Evolutionary conservation across 2,888 invertebrate genomes (phyloP), one percentile per base, ranked within the genome.

Genomic region (Caradrina kadenii): DNA sequence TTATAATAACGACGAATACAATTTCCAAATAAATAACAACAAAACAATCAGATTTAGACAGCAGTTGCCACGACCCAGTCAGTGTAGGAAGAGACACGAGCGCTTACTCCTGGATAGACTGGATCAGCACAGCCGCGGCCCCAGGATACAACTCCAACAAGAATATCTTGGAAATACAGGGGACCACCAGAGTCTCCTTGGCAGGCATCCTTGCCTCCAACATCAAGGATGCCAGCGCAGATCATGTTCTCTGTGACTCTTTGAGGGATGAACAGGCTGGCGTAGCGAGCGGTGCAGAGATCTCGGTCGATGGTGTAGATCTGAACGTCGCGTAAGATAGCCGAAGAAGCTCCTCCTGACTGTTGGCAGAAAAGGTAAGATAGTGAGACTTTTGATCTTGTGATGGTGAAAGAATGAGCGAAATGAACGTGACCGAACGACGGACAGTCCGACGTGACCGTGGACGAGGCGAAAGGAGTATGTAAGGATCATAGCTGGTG

Each of bases 121-220:
- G 90, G 85, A 61, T 90, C 85, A 7, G 94, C 95, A 75, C 95
- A 96, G 15, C 92, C 92, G 56, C 87, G 84, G 67, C 95, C 95
- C 92, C 84, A 0, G 15, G 96, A 96, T 6, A 95, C 92, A 52
- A 96, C 76, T 21, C 96, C 96, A 66, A 96, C 85, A 65, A 94
- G 85, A 63, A 88, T 69, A 11, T 90, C 78, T 21, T 83, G 83
- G 79, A 82, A 91, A 82, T 92, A 93, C 67, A 96, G 79, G 11
- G 96, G 96, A 48, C 96, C 96, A 7, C 96, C 96, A 53, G 94
- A 93, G 87, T 96, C 96, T 52, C 94, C 96, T 87, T 93, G 90
- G 78, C 93, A 93, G 3, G 91, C 90, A 62, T 90, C 92, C 17
- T 77, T 76, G 5, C 91, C 92, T 4, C 91, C 92, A 0, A 85